phyloP scores from a whole-genome alignment of 2,797 vertebrate species.

The Botia almorhae region DNA sequence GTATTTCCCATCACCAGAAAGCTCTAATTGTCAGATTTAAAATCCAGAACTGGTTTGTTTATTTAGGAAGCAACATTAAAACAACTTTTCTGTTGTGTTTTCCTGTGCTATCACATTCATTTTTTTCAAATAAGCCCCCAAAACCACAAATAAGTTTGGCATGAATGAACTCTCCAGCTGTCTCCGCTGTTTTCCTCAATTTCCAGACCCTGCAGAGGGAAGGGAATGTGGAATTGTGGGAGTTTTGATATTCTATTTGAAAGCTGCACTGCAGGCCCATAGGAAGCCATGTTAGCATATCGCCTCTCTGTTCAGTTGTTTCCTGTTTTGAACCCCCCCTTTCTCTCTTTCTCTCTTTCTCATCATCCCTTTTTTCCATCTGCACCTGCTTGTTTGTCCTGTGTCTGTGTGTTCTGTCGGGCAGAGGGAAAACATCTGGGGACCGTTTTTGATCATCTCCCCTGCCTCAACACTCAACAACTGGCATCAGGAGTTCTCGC shows the following conservation, averaged over 20 bases:
- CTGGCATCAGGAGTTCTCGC: conserved; percentile 99
- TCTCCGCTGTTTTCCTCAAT: too few species aligned
- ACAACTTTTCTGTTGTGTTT: conserved; percentile 2
- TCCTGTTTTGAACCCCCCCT: conserved; percentile 67
- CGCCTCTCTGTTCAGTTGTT: conserved; percentile 52
- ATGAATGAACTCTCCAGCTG: too few species aligned
- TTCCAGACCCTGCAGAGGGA: conserved; percentile 42
- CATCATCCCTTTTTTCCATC: not conserved
- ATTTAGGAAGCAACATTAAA: not conserved
- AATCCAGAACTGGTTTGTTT: conserved; percentile 27
- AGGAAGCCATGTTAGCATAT: conserved; percentile 60
- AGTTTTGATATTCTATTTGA: conserved; percentile 55
- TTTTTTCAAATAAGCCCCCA: conserved; percentile 19
- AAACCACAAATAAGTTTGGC: too few species aligned
- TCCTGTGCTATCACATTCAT: conserved; percentile 29
- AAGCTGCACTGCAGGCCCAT: conserved; percentile 45
- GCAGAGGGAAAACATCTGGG: conserved; percentile 98
- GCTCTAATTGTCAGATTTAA: not conserved
- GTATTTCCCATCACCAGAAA: not conserved
- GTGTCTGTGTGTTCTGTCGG: conserved; percentile 52
- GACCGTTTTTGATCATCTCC: conserved; percentile 97
- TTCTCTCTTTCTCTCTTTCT: conserved; percentile 18
- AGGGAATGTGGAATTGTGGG: conserved; percentile 50
- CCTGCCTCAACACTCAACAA: conserved; percentile 97
- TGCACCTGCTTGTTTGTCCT: conserved; percentile 55